Base-by-base conservation (phyloP, 1,140 invertebrate species). In the Dinothrombium tinctorium region DNA sequence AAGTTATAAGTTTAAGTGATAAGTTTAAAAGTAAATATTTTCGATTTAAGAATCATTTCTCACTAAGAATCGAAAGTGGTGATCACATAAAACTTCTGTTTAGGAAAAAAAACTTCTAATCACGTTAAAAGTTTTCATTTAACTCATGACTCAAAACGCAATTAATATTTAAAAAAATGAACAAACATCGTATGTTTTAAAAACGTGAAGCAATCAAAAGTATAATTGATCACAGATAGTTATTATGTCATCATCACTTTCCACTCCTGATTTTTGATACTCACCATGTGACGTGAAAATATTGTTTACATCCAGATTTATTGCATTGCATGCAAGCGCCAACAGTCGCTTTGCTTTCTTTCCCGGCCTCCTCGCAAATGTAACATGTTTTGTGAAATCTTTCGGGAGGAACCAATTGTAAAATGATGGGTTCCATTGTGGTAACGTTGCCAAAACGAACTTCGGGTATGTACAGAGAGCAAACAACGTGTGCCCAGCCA, bases 311-410 rank as follows among this genome's bases (percentile, higher is more conserved):
- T 50, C 83, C 78, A 53, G 65, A 58, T 61, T 84, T 90, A 60
- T 95, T 92, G 62, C 90, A 96, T 56, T 87, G 79, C 86, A 95
- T 94, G 59, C 87, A 95, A n/a, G 87, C 89, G 41, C 90, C 90
- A 24, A 76, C 68, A 28, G 67, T 72, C 7, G 83, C 73, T 56
- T 76, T 68, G 40, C 69, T 66, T 12, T 74, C 70, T 59, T 77
- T 75, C 0, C 75, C 74, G 53, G 75, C 68, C 51, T 90, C 80
- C 54, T 89, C 80, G 56, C 90, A 95, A 45, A 96, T 83, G 57
- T 89, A 94, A 59, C 90, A 96, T 24, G 67, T 68, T 79, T 84
- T 87, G 54, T 73, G 78, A 56, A 77, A 90, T 51, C 84, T 64
- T 51, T 94, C 86, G 26, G 69, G 64, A 41, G 86, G 86, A 50